Conservation (phyloP, 2,113 vertebrate species). For the Climacteris rufus region DNA sequence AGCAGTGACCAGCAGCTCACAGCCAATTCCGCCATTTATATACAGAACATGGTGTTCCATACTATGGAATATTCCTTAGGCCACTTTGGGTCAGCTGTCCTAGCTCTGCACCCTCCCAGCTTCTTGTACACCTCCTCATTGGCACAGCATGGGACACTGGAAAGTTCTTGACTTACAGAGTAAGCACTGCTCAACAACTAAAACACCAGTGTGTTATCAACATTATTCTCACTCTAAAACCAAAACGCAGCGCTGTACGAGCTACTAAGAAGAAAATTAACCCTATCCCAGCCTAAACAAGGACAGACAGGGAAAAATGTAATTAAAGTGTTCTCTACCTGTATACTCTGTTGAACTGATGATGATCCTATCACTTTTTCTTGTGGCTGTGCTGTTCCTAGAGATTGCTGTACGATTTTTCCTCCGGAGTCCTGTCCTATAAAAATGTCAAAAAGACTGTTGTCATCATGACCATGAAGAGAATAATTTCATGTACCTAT, state of each 20-base stretch:
- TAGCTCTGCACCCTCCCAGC: background rate
- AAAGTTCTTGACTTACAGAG: background rate
- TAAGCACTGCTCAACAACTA: background rate
- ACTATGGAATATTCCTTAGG: background rate
- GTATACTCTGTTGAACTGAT: constrained; percentile 64
- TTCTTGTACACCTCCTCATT: background rate
- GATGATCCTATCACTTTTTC: constrained; percentile 71
- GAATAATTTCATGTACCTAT: background rate
- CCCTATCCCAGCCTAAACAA: background rate
- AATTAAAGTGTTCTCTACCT: constrained; percentile 53
- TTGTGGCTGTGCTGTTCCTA: constrained; percentile 67
- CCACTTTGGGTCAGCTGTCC: background rate
- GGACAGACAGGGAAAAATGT: background rate
- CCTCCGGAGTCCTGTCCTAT: constrained; percentile 76
- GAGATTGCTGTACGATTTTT: constrained; percentile 65
- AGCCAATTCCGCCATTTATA: background rate
- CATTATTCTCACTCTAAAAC: background rate
- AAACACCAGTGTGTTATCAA: background rate
- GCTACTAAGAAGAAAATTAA: background rate
- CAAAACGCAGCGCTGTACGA: background rate
- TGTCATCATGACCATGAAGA: background rate
- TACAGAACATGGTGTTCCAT: background rate
- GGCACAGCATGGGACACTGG: background rate
- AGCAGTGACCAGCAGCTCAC: rapidly evolving
- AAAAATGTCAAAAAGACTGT: background rate